Evolutionary conservation across 2,797 vertebrate species (phyloP), one percentile per base, ranked within the genome.

Genomic region (Pangasius mekongensis): DNA sequence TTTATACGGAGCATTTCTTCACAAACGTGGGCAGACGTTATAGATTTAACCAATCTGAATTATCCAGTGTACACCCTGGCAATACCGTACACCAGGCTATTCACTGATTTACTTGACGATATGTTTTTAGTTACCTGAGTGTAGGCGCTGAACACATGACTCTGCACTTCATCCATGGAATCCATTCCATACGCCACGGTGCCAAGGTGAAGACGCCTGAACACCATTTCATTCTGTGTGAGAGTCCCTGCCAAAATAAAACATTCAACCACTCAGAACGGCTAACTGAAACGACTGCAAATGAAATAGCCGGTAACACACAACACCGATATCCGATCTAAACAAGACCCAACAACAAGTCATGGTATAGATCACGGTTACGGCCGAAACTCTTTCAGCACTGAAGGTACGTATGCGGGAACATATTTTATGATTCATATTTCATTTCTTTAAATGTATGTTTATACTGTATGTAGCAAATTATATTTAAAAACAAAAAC

Each of bases 111-210:
- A 60, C 39, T 2, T 18, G 77, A 10, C 10, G 30, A 80, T 22
- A 4, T 58, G 58, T 10, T 52, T 66, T 39, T 16, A 0, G 36
- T 92, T 94, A 99, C 99, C 98, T 99, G 99, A 0, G 98, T 99
- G 92, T 99, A 99, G 64, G 98, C 96, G 16, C 98, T 99, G 93
- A 99, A 99, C 69, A 99, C 97, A 77, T 99, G 98, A 93, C 99
- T 99, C 92, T 99, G 98, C 2, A 99, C 98, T 95, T 99, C 99
- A 22, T 99, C 99, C 98, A 99, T 99, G 0, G 99, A 99, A 94
- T 99, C 99, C 91, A 99, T 97, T 33, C 98, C 98, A 0, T 99
- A 99, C 0, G 98, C 98, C 88, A 99, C 98, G 0, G 99, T 99
- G 8, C 99, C 99, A 73, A 99, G 97, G 80, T 99, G 99, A 27